Conservation (phyloP, 2,113 vertebrate genomes). For the Protobothrops mucrosquamatus region DNA sequence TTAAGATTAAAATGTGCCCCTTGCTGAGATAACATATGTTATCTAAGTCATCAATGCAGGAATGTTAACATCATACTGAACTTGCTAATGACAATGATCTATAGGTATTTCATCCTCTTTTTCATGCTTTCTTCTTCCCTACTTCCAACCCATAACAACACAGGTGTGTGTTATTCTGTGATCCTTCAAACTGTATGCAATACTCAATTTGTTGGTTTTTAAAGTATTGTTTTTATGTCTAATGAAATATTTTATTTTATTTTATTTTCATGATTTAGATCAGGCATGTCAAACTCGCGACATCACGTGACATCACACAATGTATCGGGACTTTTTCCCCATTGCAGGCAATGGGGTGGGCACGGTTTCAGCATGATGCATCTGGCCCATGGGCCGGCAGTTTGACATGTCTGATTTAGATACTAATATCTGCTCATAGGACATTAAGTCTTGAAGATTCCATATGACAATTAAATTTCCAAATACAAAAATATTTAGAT, state of each 20-base stretch:
- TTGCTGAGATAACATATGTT: background rate
- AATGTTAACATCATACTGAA: background rate
- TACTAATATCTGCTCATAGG: background rate
- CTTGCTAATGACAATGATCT: background rate
- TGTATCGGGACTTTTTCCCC: no score
- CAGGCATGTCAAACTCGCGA: no score
- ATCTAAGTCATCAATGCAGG: background rate
- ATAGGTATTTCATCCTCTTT: background rate
- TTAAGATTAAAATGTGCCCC: background rate
- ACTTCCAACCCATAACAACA: background rate
- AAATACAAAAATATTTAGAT: background rate
- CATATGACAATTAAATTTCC: background rate
- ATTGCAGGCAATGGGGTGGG: no score
- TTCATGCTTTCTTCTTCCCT: background rate
- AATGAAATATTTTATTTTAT: background rate
- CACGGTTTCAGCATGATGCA: no score
- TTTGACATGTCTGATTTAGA: background rate
- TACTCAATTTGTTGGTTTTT: background rate
- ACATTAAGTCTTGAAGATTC: background rate
- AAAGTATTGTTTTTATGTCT: background rate
- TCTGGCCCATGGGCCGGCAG: no score
- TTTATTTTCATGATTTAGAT: background rate
- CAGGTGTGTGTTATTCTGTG: background rate
- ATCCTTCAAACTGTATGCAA: background rate
- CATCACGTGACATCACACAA: no score